Base-by-base conservation (phyloP, 2,888 invertebrate species). In the Amphimallon solstitiale region DNA sequence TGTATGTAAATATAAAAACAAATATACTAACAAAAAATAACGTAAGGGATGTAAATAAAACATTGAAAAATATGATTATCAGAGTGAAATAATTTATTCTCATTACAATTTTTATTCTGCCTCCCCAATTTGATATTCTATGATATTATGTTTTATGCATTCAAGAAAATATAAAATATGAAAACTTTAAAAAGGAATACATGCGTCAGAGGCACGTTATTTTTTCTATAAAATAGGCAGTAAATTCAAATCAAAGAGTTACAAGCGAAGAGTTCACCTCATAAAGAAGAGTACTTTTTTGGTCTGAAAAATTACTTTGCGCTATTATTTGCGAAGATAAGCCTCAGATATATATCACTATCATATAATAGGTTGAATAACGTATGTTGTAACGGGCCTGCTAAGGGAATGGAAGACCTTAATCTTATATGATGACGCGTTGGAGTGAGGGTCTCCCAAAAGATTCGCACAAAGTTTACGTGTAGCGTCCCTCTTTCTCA, bases 301-400 rank as follows among this genome's bases (percentile, higher is more conserved):
- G 56, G 29, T 15, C 34, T 59, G 56, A 59, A 59, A 59, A 59
- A 59, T 59, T 59, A 59, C 56, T 59, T 29, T 59, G 56, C 56
- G 43, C 56, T 43, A 59, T 59, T 59, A 59, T 59, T 59, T 59
- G 56, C 23, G 56, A 6, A 43, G 56, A 43, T 59, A 59, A 59
- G 56, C 56, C 56, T 43, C 74, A 72, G 77, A 74, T 74, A 79
- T 79, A 78, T 79, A 79, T 80, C 79, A 79, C 78, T 77, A 80
- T 80, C 79, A 77, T 77, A 78, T 77, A 79, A 79, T 79, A 78
- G 77, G 74, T 73, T 74, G 73, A 69, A 77, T 76, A 77, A 77
- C 78, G 77, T 76, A 77, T 79, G 77, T 75, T 75, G 74, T 73
- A 74, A 74, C 73, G 72, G 76, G 72, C 70, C 69, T 70, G 72